A percentile compares a stretch with the other conserved stretches of the same genome.
Conservation (phyloP, 2,888 invertebrate species). For the Xestia c-nigrum region DNA sequence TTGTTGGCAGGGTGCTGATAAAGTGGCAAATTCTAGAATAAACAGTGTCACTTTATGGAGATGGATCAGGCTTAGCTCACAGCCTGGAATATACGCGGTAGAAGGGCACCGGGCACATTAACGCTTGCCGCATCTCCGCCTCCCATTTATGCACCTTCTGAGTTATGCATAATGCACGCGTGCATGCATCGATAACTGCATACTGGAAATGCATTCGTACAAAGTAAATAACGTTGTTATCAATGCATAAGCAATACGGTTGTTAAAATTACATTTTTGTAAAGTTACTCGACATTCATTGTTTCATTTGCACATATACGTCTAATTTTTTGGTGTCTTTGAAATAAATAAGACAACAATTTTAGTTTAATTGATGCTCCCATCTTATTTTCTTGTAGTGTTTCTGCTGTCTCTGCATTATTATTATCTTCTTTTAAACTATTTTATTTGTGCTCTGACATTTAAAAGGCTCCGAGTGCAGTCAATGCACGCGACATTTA, state of each 20-base stretch:
- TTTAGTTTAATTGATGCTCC: background rate
- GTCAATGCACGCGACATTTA: background rate
- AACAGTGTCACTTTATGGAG: conserved; percentile 74
- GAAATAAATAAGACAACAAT: background rate
- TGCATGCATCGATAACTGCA: conserved; percentile 28
- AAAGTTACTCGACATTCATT: conserved; percentile 4
- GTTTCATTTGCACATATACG: background rate
- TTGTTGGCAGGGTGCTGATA: conserved; percentile 72
- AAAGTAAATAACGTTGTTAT: conserved; percentile 43
- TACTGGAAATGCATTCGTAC: conserved; percentile 17
- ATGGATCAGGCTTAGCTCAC: conserved; percentile 69
- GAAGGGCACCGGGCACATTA: conserved; percentile 41
- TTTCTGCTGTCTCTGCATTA: background rate
- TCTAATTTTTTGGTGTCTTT: background rate
- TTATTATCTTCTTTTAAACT: background rate
- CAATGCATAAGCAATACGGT: conserved; percentile 25
- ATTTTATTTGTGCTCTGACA: background rate
- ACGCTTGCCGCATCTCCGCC: conserved; percentile 2
- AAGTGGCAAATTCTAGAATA: conserved; percentile 79
- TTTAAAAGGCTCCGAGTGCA: background rate
- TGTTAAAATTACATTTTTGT: conserved; percentile 19
- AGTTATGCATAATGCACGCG: conserved; percentile 15
- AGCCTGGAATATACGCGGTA: conserved; percentile 56
- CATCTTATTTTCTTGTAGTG: background rate
- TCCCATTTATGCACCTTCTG: conserved; percentile 29